A percentile compares a stretch with the other conserved stretches of the same genome.
Conservation (phyloP, 1,140 invertebrate genomes). For the Drosophila triauraria region DNA sequence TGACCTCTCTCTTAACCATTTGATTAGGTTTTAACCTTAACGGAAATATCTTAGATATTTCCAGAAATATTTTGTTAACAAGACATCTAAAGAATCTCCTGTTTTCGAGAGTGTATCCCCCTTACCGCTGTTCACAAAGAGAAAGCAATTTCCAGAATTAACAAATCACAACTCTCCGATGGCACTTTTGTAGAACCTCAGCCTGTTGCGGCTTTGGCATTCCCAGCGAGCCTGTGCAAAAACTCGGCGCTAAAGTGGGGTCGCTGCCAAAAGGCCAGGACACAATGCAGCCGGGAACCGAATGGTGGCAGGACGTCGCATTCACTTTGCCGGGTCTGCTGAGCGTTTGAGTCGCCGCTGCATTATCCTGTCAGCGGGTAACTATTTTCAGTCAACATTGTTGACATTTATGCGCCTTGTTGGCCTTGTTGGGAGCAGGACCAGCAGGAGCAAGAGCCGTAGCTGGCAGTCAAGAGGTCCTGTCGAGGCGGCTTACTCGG, state of each 20-base stretch:
- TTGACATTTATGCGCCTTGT: constrained; percentile 77
- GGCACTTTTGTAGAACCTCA: constrained; percentile 1
- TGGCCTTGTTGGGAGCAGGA: constrained; percentile 21
- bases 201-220: background rate
- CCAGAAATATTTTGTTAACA: background rate
- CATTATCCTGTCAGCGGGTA: constrained; percentile 71
- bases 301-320: constrained; percentile 39
- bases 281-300: constrained; percentile 32
- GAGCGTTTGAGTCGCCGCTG: constrained; percentile 41
- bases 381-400: constrained; percentile 75
- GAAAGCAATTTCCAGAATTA: constrained; percentile 6
- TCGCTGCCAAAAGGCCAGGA: constrained; percentile 17
- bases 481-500: constrained; percentile 33
- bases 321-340: constrained; percentile 47
- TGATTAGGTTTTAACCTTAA: background rate
- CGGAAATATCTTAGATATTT: background rate
- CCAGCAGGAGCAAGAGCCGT: constrained; percentile 8
- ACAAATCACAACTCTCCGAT: constrained; percentile 9
- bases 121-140: background rate
- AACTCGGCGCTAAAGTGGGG: constrained; percentile 13
- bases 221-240: constrained; percentile 1
- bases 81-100: no score
- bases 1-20: constrained; percentile 1
- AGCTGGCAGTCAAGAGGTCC: constrained; percentile 35
- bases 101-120: background rate